Evolutionary conservation across 2,797 vertebrate species (phyloP), one percentile per base, ranked within the genome.

Genomic region (Anguilla anguilla): DNA sequence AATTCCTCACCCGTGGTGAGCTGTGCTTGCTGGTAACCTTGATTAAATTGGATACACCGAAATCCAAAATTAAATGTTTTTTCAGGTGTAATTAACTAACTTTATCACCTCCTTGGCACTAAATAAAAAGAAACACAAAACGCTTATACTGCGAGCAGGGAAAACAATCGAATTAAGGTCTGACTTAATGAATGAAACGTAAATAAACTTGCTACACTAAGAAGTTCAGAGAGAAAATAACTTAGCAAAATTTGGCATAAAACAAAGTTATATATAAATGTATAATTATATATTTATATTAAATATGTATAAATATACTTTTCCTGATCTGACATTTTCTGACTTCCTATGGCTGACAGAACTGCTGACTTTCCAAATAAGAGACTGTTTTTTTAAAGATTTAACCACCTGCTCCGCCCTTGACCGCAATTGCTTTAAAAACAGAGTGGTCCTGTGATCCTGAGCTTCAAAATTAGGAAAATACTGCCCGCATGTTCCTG

Each of bases 71-170:
- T 57, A 49, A 15, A 31, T 85, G 35, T 74, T 55, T 53, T 53
- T n/a, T 72, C 57, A 51, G 79, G 43, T 81, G 39, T 53, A 59
- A 83, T 51, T 83, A 55, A 85, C 85, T 39, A 61, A 22, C 35
- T 17, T 87, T 28, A 28, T 88, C 67, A 79, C 64, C 83, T 88
- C 69, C 87, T 64, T 88, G 77, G 51, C 69, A 77, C 67, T 15
- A 67, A 43, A 57, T 84, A 35, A 84, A 28, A 84, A 31, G 82
- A 57, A 43, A 57, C 82, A 55, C 82, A 57, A 31, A 84, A 84
- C 51, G 17, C 53, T 55, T 84, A 19, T 31, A 53, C 25, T n/a
- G 11, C 53, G 57, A 53, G 2, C 31, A 53, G 28, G 10, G 28
- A 19, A 17, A 57, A 82, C 55, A 84, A 57, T 2, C 35, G 53